Percentiles rank a stretch among this genome's conserved stretches.
phyloP scores from a whole-genome alignment of 2,113 vertebrate genomes.

The Paedocypris sp. region DNA sequence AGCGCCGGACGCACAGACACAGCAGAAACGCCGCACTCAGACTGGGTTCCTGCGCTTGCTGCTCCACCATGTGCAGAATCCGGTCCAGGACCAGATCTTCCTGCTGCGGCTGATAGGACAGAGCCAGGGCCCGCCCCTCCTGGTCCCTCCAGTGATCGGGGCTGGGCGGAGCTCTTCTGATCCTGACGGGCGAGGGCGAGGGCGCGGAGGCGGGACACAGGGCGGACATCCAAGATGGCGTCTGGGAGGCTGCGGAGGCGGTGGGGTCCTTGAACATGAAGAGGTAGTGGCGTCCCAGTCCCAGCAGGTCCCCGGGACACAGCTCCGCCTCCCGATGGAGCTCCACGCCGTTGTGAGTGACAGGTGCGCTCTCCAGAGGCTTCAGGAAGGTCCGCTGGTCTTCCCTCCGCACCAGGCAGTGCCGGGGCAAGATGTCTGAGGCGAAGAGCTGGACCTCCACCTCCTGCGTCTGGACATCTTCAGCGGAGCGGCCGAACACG shows the following conservation, averaged over 20 bases:
- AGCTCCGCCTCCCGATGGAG: slow-evolving; percentile 55
- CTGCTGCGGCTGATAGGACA: slow-evolving; percentile 53
- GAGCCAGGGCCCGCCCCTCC: slow-evolving; percentile 38
- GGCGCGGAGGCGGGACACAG: slow-evolving; percentile 35
- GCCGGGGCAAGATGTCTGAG: slow-evolving; percentile 60
- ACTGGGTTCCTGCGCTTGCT: slow-evolving; percentile 44
- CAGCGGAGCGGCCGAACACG: slow-evolving; percentile 56
- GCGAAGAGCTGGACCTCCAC: slow-evolving; percentile 62
- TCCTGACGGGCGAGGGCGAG: slow-evolving; percentile 24
- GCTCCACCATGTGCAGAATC: slow-evolving; percentile 46
- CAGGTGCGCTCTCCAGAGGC: slow-evolving; percentile 51
- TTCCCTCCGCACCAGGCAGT: slow-evolving; percentile 55
- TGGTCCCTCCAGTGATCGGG: slow-evolving; percentile 45
- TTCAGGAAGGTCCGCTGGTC: slow-evolving; percentile 44
- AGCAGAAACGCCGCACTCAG: slow-evolving; percentile 62
- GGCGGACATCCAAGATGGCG: slow-evolving; percentile 52
- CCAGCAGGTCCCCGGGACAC: slow-evolving; percentile 59
- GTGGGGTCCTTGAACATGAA: slow-evolving; percentile 70
- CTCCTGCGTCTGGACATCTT: slow-evolving; percentile 55
- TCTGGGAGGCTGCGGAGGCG: slow-evolving; percentile 22
- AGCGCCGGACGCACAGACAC: slow-evolving; percentile 60
- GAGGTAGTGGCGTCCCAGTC: slow-evolving; percentile 62
- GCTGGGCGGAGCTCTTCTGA: slow-evolving; percentile 5
- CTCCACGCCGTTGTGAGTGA: slow-evolving; percentile 57
- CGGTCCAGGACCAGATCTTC: slow-evolving; percentile 53